phyloP scores from a whole-genome alignment of 1,140 invertebrate species.

The Prorops nasuta region DNA sequence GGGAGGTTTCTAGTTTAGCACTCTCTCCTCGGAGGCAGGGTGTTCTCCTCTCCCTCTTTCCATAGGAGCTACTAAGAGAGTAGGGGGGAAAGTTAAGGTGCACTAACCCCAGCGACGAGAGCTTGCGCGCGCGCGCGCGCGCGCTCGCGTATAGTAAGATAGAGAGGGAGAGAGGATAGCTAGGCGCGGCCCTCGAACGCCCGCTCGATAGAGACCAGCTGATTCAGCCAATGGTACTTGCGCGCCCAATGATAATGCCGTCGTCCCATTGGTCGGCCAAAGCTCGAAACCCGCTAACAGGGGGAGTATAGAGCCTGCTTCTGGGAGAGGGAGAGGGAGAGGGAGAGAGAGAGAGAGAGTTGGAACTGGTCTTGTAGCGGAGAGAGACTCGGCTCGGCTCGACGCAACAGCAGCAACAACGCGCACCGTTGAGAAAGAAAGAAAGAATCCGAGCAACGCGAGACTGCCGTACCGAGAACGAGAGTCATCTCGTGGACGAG shows the following conservation, averaged over 20 bases:
- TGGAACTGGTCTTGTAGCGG: constrained; percentile 31
- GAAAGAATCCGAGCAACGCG: too few relatives aligned
- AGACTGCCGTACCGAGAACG: constrained; percentile 36
- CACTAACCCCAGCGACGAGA: constrained; percentile 18
- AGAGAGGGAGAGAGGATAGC: constrained; percentile 6
- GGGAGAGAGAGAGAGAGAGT: constrained; percentile 25
- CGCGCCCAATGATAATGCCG: constrained; percentile 38
- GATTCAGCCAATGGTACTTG: constrained; percentile 22
- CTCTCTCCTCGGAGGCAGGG: too few relatives aligned
- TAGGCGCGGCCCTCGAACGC: constrained; percentile 50
- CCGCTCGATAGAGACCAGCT: constrained; percentile 50
- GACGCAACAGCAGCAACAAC: constrained; percentile 23
- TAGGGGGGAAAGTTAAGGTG: constrained; percentile 19
- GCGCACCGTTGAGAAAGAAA: too few relatives aligned
- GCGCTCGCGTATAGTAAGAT: too few relatives aligned
- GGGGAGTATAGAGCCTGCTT: constrained; percentile 15
- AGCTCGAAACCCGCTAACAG: constrained; percentile 35
- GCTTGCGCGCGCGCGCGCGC: too few relatives aligned
- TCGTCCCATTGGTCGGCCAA: constrained; percentile 45
- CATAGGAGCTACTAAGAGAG: background rate
- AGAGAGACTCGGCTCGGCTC: too few relatives aligned
- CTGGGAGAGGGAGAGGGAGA: constrained; percentile 7
- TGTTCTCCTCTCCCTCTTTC: background rate
- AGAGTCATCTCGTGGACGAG: constrained; percentile 47
- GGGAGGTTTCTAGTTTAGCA: too few relatives aligned